phyloP scores from a whole-genome alignment of 2,113 vertebrate species.

The Catharus bicknelli region DNA sequence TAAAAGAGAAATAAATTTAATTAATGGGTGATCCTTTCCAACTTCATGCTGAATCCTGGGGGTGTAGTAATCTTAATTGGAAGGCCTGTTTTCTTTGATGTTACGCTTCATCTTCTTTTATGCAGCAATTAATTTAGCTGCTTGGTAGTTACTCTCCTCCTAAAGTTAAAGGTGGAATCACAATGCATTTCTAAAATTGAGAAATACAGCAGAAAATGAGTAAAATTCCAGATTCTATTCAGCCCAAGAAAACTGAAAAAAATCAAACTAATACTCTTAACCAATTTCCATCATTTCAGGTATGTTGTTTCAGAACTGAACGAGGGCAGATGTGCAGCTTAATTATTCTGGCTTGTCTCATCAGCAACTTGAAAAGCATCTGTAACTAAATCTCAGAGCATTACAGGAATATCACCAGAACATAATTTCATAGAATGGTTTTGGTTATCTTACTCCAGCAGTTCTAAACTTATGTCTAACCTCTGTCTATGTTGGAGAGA shows the following conservation, averaged over 20 bases:
- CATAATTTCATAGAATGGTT: not conserved
- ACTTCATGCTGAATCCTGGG: not conserved
- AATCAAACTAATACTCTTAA: not conserved
- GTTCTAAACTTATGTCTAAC: not conserved
- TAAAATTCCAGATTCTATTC: not conserved
- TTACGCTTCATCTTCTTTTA: not conserved
- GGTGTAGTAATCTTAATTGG: not conserved
- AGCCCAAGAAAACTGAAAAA: not conserved
- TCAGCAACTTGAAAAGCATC: not conserved
- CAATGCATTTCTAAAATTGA: not conserved
- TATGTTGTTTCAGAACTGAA: not conserved
- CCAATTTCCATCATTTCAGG: not conserved
- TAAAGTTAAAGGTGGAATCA: not conserved
- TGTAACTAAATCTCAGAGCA: not conserved
- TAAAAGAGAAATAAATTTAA: not conserved
- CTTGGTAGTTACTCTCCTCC: not conserved
- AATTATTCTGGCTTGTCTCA: not conserved
- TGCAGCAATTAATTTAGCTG: not conserved
- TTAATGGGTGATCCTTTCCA: not conserved
- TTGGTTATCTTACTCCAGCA: not conserved
- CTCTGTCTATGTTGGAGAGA: not conserved
- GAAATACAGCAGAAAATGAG: not conserved
- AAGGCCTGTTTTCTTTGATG: not conserved
- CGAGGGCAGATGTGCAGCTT: accelerated
- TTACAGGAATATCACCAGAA: not conserved